phyloP scores from a whole-genome alignment of 2,113 vertebrate genomes.

The Oncorhynchus mykiss region DNA sequence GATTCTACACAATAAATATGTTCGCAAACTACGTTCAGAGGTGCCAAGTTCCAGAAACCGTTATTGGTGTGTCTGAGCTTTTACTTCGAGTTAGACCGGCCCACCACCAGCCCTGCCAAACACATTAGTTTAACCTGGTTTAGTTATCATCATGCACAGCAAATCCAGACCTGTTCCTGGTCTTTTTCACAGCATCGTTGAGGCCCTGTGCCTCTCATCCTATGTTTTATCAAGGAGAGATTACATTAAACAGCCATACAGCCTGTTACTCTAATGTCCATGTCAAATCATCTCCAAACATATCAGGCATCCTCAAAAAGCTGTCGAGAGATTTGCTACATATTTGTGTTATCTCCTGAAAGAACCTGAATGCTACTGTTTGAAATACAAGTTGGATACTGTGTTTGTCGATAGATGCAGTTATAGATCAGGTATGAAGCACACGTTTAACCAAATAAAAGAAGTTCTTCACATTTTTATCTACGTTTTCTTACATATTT shows the following conservation, averaged over 20 bases:
- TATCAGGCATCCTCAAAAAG: neutral
- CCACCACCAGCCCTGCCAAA: neutral
- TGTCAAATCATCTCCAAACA: neutral
- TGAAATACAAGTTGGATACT: neutral
- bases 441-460: neutral
- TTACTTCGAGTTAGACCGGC: neutral
- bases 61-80: too few species aligned
- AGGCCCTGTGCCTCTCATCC: neutral
- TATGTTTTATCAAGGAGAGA: neutral
- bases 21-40: too few species aligned
- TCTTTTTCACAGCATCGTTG: neutral
- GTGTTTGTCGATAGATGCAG: neutral
- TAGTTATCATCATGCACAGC: too few species aligned
- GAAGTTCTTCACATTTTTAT: neutral
- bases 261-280: neutral
- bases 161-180: neutral
- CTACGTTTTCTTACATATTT: neutral
- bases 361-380: neutral
- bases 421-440: neutral
- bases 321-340: neutral
- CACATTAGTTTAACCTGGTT: neutral
- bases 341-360: neutral
- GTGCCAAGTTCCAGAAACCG: too few species aligned
- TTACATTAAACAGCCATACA: neutral
- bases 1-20: too few species aligned